phyloP scores from a whole-genome alignment of 2,888 invertebrate species.

The Apamea sordens region DNA sequence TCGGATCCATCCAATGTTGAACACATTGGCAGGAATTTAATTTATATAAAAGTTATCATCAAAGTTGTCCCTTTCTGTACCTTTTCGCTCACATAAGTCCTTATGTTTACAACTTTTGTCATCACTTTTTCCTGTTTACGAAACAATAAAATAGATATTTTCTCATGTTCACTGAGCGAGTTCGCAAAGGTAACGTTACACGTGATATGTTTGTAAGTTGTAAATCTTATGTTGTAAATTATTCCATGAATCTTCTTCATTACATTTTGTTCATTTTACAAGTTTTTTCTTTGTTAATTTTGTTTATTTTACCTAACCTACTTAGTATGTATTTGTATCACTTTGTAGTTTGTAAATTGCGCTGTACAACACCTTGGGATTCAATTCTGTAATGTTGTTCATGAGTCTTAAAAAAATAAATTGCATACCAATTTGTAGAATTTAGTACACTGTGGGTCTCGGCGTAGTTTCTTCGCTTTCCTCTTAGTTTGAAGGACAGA shows the following conservation, averaged over 20 bases:
- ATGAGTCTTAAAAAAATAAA: background rate
- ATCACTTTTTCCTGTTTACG: conserved; percentile 56
- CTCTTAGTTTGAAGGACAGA: conserved; percentile 11
- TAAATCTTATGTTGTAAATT: no score
- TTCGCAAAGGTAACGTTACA: no score
- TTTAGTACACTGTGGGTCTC: conserved; percentile 35
- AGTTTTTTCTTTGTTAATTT: no score
- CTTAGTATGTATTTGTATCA: no score
- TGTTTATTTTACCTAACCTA: no score
- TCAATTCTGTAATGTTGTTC: no score
- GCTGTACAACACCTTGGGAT: no score
- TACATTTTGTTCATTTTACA: no score
- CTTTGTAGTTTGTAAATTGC: no score
- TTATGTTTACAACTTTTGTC: conserved; percentile 44
- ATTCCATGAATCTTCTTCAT: no score
- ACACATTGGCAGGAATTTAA: conserved; percentile 49
- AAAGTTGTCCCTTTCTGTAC: conserved; percentile 24
- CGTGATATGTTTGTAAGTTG: no score
- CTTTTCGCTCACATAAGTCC: conserved; percentile 39
- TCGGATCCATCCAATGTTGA: conserved; percentile 31
- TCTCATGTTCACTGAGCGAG: no score
- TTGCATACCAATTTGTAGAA: conserved; percentile 52
- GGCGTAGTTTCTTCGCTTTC: conserved; percentile 26
- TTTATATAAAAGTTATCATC: conserved; percentile 52
- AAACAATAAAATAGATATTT: conserved; percentile 13